Evolutionary conservation across 2,888 invertebrate species (phyloP).

Genomic region (Glyphotaelius pellucidus): DNA sequence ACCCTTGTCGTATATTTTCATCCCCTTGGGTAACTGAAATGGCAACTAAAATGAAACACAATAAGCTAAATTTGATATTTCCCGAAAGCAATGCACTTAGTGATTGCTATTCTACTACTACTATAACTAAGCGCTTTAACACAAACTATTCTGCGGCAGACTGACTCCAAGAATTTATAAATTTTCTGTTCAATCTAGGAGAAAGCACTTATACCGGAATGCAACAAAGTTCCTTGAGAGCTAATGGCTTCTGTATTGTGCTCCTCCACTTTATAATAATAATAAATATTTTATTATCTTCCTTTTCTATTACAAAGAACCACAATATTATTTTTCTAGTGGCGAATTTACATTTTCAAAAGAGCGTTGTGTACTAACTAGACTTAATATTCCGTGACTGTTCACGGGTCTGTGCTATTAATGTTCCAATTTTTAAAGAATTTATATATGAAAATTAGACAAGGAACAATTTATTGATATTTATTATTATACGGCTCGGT

Average conservation of each 20-base stretch:
- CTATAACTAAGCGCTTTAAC: background rate
- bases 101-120: background rate
- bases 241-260: background rate
- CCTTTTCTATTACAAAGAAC: too few relatives aligned
- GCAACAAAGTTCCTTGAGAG: background rate
- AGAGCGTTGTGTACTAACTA: too few relatives aligned
- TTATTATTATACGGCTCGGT: too few relatives aligned
- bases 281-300: too few relatives aligned
- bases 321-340: too few relatives aligned
- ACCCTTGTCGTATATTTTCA: background rate
- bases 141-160: background rate
- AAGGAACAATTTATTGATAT: too few relatives aligned
- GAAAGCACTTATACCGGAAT: background rate
- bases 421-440: too few relatives aligned
- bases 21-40: background rate
- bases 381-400: too few relatives aligned
- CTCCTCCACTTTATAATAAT: background rate
- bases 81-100: conserved; percentile 4
- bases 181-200: background rate
- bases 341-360: too few relatives aligned
- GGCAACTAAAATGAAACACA: background rate
- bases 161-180: background rate
- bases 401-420: too few relatives aligned
- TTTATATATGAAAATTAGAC: too few relatives aligned
- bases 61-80: background rate